Conservation (phyloP, 2,888 invertebrate species). For the Cosmia pyralina region DNA sequence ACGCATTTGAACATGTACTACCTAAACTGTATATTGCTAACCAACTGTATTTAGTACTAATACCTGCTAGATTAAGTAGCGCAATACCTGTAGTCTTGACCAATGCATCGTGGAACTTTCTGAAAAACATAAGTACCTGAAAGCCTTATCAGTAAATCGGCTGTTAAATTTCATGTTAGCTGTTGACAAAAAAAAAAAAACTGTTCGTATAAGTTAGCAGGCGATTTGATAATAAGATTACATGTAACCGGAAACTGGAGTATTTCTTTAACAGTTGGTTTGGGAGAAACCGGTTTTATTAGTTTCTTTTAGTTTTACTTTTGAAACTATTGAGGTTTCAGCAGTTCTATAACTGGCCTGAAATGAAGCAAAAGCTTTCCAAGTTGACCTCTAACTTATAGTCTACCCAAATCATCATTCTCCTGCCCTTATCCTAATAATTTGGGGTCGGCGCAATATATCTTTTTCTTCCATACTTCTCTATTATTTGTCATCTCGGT, state of each 20-base stretch:
- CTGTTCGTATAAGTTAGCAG: not conserved
- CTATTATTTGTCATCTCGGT: no score
- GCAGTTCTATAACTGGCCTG: not conserved
- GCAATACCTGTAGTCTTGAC: not conserved
- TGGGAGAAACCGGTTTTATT: not conserved
- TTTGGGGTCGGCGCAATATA: no score
- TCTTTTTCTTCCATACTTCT: no score
- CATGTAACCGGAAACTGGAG: no score
- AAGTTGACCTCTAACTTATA: not conserved
- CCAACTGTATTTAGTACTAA: slow-evolving; percentile 45
- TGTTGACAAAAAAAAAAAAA: not conserved
- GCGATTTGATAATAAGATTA: not conserved
- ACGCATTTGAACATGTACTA: slow-evolving; percentile 51
- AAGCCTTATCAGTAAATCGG: not conserved
- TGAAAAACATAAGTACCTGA: not conserved
- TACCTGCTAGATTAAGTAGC: slow-evolving; percentile 42
- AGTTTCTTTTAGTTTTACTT: not conserved
- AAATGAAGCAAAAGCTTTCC: not conserved
- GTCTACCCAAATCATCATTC: not conserved
- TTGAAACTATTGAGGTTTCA: not conserved
- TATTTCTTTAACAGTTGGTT: not conserved
- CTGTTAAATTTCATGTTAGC: not conserved
- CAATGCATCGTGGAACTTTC: slow-evolving; percentile 21
- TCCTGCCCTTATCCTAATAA: no score
- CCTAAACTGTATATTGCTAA: slow-evolving; percentile 61